phyloP scores from a whole-genome alignment of 2,797 vertebrate species.

The Muscicapa comitata region DNA sequence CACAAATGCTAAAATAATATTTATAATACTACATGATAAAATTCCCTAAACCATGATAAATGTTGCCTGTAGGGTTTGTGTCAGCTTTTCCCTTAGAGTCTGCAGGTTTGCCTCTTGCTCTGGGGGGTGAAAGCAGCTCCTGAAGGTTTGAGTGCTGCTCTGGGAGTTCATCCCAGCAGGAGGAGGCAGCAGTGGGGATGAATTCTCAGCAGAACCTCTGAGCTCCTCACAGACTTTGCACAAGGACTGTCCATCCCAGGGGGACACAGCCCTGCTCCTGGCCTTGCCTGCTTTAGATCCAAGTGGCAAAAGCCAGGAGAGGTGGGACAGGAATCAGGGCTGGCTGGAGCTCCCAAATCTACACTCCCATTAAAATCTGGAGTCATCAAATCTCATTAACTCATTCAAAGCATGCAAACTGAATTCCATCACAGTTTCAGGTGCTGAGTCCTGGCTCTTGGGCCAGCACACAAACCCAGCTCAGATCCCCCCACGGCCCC shows the following conservation, averaged over 20 bases:
- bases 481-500: background rate
- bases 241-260: background rate
- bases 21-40: background rate
- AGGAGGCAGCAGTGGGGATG: background rate
- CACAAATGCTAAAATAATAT: background rate
- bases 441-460: background rate
- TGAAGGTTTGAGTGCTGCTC: background rate
- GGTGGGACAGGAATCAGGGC: background rate
- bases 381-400: background rate
- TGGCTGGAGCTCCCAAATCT: background rate
- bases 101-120: background rate
- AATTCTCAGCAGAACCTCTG: background rate
- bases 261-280: background rate
- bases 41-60: background rate
- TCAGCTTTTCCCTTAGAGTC: background rate
- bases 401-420: background rate
- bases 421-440: background rate
- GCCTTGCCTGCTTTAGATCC: background rate
- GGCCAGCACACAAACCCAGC: background rate
- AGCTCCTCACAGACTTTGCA: background rate
- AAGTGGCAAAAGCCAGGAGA: background rate
- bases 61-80: background rate
- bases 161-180: no score
- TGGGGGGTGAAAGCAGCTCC: background rate
- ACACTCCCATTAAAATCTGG: accelerated